These are phyloP conservation scores for Anoplopoma fimbria DNA, from an alignment of 2,113 vertebrate species.

Conservation along the genomic window DNA sequence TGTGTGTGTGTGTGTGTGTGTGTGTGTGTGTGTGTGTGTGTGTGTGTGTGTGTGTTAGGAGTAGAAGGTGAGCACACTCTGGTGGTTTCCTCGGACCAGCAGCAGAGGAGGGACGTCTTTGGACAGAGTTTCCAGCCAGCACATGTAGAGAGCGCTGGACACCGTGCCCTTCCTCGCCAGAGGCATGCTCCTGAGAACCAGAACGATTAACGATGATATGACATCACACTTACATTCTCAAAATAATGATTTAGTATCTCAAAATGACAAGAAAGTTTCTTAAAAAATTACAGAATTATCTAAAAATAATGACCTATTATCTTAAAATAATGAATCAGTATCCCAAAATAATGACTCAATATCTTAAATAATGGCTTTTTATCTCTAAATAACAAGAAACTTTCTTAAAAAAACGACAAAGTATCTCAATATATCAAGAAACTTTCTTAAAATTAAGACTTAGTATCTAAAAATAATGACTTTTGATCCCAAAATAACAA, in stretches of 20 bases:
- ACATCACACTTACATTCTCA: no score
- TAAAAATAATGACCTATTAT: background rate
- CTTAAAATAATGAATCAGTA: background rate
- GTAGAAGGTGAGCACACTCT: constrained; percentile 98
- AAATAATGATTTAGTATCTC: background rate
- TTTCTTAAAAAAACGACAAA: background rate
- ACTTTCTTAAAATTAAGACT: background rate
- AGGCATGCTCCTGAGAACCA: constrained; percentile 90
- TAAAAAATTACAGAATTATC: no score
- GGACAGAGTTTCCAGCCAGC: constrained; percentile 94
- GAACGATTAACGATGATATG: no score
- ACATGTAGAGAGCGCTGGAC: constrained; percentile 97
- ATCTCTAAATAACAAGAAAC: background rate
- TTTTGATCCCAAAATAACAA: no score
- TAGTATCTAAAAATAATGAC: no score
- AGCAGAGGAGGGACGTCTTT: constrained; percentile 94
- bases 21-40: background rate
- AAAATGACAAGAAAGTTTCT: background rate
- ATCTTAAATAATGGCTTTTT: background rate
- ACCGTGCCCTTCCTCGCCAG: constrained; percentile 95
- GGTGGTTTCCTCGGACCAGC: constrained; percentile 96
- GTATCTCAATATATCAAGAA: background rate
- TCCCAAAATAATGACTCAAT: background rate
- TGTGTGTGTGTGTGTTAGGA: constrained; percentile 83
- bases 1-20: constrained; percentile 14